A percentile compares a stretch with the other conserved stretches of the same genome.
Conservation (phyloP, 2,113 vertebrate species). For the Nerophis ophidion region DNA sequence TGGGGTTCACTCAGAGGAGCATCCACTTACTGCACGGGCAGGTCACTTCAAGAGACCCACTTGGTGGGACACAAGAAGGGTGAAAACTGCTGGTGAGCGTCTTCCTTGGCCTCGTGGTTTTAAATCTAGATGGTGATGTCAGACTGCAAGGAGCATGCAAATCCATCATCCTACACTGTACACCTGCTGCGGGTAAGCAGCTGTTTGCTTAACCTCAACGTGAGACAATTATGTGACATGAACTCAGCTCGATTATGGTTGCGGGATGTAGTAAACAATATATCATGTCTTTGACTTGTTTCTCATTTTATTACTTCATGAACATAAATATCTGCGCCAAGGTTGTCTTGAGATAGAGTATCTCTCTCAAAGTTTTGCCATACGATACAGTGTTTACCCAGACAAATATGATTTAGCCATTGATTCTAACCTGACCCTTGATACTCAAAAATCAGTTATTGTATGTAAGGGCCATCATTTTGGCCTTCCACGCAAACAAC, state of each 20-base stretch:
- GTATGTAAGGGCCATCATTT: not conserved
- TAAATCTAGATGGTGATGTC: constrained; percentile 13
- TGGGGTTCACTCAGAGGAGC: constrained; percentile 4
- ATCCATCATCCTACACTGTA: not conserved
- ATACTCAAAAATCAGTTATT: no score
- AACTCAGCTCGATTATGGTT: constrained; percentile 16
- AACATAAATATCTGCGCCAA: no score
- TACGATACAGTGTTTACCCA: no score
- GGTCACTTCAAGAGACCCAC: constrained; percentile 56
- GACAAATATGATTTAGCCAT: no score
- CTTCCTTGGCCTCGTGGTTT: constrained; percentile 17
- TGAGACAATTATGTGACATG: constrained; percentile 4
- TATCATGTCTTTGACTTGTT: no score
- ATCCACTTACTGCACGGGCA: constrained; percentile 48
- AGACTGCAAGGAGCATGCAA: constrained; percentile 1
- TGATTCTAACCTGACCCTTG: no score
- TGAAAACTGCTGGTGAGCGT: constrained; percentile 12
- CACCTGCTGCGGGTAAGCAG: constrained; percentile 1
- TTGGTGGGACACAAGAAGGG: constrained; percentile 25
- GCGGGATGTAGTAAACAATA: not conserved
- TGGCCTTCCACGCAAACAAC: not conserved
- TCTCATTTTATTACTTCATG: no score
- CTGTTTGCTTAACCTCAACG: constrained; percentile 1
- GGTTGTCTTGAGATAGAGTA: no score
- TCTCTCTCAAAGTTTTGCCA: no score